These are phyloP conservation scores for Nematopogon swammerdamellus DNA, from an alignment of 2,888 invertebrate species.

Conservation along the genomic window DNA sequence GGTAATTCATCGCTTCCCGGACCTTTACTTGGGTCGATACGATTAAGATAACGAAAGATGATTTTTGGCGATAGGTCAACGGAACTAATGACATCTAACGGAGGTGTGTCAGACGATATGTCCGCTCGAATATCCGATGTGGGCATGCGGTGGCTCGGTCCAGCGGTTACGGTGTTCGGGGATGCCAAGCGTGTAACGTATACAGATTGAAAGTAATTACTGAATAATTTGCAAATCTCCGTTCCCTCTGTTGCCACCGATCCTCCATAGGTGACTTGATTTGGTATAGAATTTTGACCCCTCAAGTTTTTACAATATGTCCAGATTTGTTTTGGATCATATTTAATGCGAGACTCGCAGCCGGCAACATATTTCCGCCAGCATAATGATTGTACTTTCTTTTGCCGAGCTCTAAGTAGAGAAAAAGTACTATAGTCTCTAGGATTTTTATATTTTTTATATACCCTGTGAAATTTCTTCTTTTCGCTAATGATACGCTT, in stretches of 20 bases:
- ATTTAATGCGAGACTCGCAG: background rate
- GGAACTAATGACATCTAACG: background rate
- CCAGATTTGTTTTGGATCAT: background rate
- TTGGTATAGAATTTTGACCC: background rate
- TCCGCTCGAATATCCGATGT: too few relatives aligned
- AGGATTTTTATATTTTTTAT: background rate
- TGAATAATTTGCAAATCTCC: background rate
- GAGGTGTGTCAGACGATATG: background rate
- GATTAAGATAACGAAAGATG: background rate
- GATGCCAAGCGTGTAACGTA: background rate
- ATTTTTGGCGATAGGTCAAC: background rate
- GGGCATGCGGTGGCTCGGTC: too few relatives aligned
- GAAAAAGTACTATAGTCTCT: constrained; percentile 1
- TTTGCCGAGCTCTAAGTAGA: background rate
- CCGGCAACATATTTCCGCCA: background rate
- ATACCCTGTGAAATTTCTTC: constrained; percentile 1
- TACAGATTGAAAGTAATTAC: background rate
- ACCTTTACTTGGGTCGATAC: background rate
- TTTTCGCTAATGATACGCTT: constrained; percentile 3
- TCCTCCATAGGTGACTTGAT: background rate
- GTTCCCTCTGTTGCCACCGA: background rate
- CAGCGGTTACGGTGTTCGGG: too few relatives aligned
- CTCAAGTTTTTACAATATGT: background rate
- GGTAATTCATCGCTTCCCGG: background rate
- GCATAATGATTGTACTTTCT: background rate